phyloP scores from a whole-genome alignment of 2,113 vertebrate species.

The Ptilonorhynchus violaceus region DNA sequence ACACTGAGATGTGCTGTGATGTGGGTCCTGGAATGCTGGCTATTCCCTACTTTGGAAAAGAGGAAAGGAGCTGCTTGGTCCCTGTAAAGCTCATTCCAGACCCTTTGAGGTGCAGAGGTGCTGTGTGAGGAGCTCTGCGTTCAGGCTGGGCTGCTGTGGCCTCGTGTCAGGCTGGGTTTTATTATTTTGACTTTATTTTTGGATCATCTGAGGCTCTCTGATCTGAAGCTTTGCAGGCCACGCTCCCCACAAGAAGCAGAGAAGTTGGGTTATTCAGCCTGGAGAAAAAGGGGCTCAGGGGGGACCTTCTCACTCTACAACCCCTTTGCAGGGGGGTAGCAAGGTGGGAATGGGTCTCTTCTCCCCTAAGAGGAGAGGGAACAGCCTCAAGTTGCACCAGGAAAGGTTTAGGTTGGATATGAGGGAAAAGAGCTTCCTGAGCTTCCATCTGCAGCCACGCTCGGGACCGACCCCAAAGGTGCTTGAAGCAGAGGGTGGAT shows the following conservation, averaged over 20 bases:
- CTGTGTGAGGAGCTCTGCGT: neutral
- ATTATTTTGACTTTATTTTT: neutral
- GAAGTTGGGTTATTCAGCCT: neutral
- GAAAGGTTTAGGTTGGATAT: neutral
- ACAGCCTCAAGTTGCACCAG: neutral
- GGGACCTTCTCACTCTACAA: neutral
- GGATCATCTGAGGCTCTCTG: neutral
- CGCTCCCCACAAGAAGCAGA: neutral
- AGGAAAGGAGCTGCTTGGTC: neutral
- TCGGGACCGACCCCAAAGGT: neutral
- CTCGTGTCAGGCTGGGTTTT: neutral
- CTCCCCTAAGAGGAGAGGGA: neutral
- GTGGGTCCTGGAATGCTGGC: neutral
- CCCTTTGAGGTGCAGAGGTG: neutral
- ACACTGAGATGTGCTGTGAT: neutral
- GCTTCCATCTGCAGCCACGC: neutral
- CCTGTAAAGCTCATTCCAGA: neutral
- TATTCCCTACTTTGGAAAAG: neutral
- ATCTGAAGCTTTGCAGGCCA: neutral
- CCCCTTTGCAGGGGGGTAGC: neutral
- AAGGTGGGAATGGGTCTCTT: neutral
- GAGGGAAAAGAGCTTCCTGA: neutral
- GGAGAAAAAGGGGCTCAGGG: neutral
- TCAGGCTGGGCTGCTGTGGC: neutral
- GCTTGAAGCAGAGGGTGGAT: neutral